Base-by-base conservation (phyloP, 2,888 invertebrate genomes). In the Isotomurus palustris region DNA sequence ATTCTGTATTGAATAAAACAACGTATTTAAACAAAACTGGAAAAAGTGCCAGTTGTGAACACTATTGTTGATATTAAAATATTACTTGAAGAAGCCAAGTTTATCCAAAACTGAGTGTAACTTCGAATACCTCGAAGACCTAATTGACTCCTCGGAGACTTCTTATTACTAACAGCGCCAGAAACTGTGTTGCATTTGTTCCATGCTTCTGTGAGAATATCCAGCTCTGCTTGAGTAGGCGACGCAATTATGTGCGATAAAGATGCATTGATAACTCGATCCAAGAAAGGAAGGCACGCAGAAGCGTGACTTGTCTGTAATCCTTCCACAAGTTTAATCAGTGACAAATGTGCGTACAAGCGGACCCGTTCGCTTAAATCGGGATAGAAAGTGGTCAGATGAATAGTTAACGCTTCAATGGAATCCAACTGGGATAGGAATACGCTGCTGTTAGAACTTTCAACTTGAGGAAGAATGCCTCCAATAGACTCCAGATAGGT, bases 401-500 rank as follows among this genome's bases (percentile, higher is more conserved):
- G 27, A 14, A 62, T 22, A 8, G 55, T 43, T 0, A 70, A 32
- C 40, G 66, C 57, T 35, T 64, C 65, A 3, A 67, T 60, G 0
- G 51, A 56, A 10, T 53, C 38, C 25, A 64, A 35, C 8, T 62
- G 48, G n/a, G 4, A 10, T 4, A 50, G 25, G 27, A 50, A 50
- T 25, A 24, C 40, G 4, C n/a, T 14, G 17, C 54, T 57, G 32
- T 61, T 54, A 22, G 55, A 50, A 10, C 22, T 38, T 32, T 56
- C 35, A 28, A 64, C 43, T 0, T 62, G 45, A 14, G 55, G 43
- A 6, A 67, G 41, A 29, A 69, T 62, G 24, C 56, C 60, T 6
- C 62, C 67, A 19, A 64, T 47, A 4, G 62, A 51, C 32, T 70
- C 68, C 6, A 70, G 45, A 41, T 69, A 70, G 0, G 65, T 55